A percentile compares a stretch with the other conserved stretches of the same genome.
Evolutionary conservation across 1,140 invertebrate genomes (phyloP).

Genomic region (Drosophila watanabei): DNA sequence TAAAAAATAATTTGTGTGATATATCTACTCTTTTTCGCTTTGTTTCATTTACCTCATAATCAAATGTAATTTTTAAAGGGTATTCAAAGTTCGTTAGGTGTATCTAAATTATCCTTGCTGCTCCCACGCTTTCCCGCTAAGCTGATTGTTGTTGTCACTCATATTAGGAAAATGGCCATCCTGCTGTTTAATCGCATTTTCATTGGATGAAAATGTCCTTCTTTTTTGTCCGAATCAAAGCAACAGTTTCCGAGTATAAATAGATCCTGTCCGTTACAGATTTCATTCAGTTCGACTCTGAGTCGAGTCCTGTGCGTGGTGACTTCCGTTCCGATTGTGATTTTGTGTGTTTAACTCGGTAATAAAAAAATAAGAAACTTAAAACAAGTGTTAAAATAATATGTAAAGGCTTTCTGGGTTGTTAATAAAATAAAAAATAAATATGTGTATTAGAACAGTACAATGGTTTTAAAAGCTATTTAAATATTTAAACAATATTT

Average conservation of each 20-base stretch:
- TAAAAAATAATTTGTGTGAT: neutral
- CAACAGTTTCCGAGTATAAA: slow-evolving; percentile 58
- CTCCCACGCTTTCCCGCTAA: slow-evolving; percentile 7
- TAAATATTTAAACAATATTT: neutral
- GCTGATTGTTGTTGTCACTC: slow-evolving; percentile 36
- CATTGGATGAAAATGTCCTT: slow-evolving; percentile 30
- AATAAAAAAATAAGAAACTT: neutral
- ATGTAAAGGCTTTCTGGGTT: too few relatives aligned
- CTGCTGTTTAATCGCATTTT: slow-evolving; percentile 52
- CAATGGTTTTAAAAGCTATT: neutral
- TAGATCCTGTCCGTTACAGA: slow-evolving; percentile 38
- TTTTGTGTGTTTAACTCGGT: slow-evolving; percentile 16
- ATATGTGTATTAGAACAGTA: too few relatives aligned
- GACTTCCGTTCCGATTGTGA: neutral
- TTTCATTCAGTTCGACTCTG: slow-evolving; percentile 49
- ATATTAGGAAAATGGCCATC: slow-evolving; percentile 42
- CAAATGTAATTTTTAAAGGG: neutral
- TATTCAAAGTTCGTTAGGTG: slow-evolving; percentile 1
- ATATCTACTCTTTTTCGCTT: neutral
- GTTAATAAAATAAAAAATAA: too few relatives aligned
- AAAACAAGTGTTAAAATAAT: too few relatives aligned
- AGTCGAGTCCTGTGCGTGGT: slow-evolving; percentile 28
- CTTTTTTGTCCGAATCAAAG: neutral
- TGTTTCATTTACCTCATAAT: too few relatives aligned
- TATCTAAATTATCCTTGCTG: neutral